phyloP scores from a whole-genome alignment of 1,140 invertebrate genomes.

The Alviniconcha marisindica region DNA sequence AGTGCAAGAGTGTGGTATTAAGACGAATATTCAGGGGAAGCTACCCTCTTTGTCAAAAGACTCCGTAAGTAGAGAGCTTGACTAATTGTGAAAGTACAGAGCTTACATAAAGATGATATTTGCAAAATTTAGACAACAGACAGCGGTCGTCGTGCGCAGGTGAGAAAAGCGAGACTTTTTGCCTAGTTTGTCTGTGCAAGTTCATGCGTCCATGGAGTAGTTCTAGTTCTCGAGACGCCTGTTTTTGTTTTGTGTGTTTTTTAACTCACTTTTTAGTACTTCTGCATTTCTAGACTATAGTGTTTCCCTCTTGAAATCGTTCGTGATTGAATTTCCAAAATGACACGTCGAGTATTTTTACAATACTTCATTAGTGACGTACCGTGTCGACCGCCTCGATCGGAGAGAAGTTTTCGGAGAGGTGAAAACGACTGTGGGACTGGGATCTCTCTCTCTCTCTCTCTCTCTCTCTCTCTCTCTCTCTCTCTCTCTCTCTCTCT shows the following conservation, averaged over 20 bases:
- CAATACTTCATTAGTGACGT: too few species aligned
- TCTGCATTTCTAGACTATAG: background rate
- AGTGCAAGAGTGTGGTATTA: too few species aligned
- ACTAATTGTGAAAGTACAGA: conserved; percentile 17
- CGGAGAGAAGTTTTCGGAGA: too few species aligned
- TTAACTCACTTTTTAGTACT: background rate
- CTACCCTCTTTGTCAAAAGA: background rate
- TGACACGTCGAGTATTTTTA: too few species aligned
- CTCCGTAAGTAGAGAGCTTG: background rate
- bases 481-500: too few species aligned
- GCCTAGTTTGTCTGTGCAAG: background rate
- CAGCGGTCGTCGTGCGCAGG: background rate
- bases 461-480: too few species aligned
- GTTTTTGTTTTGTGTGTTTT: background rate
- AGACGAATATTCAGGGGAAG: background rate
- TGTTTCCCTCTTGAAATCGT: background rate
- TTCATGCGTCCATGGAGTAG: background rate
- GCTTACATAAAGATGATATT: conserved; percentile 23
- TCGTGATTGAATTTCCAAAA: background rate
- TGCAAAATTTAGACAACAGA: background rate
- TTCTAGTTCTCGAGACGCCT: background rate
- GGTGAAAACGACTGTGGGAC: too few species aligned
- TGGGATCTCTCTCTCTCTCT: too few species aligned
- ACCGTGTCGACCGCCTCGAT: too few species aligned
- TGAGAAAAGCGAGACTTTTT: background rate